phyloP scores from a whole-genome alignment of 2,888 invertebrate species.

The Biston betularia region DNA sequence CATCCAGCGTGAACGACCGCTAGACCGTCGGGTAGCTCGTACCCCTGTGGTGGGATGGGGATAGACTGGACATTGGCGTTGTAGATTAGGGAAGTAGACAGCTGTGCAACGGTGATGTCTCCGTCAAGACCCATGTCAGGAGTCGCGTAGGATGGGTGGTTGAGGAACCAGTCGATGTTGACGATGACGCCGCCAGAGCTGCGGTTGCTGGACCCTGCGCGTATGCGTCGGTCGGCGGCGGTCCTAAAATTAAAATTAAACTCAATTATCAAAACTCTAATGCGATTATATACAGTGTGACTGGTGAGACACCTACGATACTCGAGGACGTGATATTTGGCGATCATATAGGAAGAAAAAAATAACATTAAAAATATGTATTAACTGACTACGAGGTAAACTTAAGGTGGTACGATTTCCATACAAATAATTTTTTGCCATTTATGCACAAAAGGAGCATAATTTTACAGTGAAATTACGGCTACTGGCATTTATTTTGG shows the following conservation, averaged over 20 bases:
- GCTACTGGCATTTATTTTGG: no score
- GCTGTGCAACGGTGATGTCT: slow-evolving; percentile 34
- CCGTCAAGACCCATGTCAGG: slow-evolving; percentile 14
- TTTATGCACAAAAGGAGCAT: no score
- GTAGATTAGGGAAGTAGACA: slow-evolving; percentile 12
- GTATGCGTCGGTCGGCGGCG: slow-evolving; percentile 36
- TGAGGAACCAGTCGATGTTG: slow-evolving; percentile 14
- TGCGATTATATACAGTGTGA: no score
- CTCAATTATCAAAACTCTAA: no score
- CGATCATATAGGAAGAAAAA: no score
- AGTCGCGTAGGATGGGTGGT: slow-evolving; percentile 38
- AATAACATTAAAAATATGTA: no score
- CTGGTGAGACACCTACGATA: no score
- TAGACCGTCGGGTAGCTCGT: slow-evolving; percentile 25
- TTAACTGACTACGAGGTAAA: no score
- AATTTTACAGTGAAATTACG: no score
- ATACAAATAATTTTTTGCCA: no score
- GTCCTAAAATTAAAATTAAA: neutral
- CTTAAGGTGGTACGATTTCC: no score
- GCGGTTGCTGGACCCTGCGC: slow-evolving; percentile 36
- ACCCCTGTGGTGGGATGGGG: slow-evolving; percentile 20
- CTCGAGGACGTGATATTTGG: no score
- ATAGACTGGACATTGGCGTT: slow-evolving; percentile 17
- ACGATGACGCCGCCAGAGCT: slow-evolving; percentile 30
- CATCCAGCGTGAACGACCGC: slow-evolving; percentile 37